phyloP scores from a whole-genome alignment of 2,888 invertebrate genomes.

The Euclidia mi region DNA sequence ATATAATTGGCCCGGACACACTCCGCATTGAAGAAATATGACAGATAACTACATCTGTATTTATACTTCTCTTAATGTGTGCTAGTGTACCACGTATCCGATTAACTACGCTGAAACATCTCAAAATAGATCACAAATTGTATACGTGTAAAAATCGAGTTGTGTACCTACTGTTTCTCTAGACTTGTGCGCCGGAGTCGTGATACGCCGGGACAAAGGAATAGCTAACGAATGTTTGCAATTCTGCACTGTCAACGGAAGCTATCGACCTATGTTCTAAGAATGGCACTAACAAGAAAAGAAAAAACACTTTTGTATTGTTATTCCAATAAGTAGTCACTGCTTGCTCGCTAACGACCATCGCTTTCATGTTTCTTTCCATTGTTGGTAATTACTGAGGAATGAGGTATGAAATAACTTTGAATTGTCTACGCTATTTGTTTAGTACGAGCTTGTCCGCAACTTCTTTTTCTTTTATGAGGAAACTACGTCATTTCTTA shows the following conservation, averaged over 20 bases:
- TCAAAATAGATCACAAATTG: too few species aligned
- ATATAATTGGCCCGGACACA: too few species aligned
- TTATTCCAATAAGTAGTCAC: slow-evolving; percentile 1
- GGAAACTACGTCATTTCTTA: too few species aligned
- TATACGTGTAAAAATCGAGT: slow-evolving; percentile 9
- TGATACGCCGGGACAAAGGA: slow-evolving; percentile 63
- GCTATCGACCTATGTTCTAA: slow-evolving; percentile 54
- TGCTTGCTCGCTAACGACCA: background rate
- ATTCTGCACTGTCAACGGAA: slow-evolving; percentile 58
- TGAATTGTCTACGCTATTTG: too few species aligned
- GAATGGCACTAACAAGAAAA: slow-evolving; percentile 36
- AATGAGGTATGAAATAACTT: background rate
- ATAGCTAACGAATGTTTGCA: slow-evolving; percentile 73
- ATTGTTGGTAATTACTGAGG: background rate
- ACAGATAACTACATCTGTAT: too few species aligned
- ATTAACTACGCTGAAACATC: too few species aligned
- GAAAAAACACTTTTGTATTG: slow-evolving; percentile 20
- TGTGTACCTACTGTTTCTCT: slow-evolving; percentile 3
- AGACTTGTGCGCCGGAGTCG: slow-evolving; percentile 15
- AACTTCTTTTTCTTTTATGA: too few species aligned
- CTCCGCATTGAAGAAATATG: too few species aligned
- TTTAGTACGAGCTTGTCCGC: too few species aligned
- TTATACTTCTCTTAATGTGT: too few species aligned
- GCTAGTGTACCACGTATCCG: too few species aligned
- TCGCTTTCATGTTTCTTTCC: background rate